Conservation (phyloP, 2,113 vertebrate genomes). For the Hemiscyllium ocellatum region DNA sequence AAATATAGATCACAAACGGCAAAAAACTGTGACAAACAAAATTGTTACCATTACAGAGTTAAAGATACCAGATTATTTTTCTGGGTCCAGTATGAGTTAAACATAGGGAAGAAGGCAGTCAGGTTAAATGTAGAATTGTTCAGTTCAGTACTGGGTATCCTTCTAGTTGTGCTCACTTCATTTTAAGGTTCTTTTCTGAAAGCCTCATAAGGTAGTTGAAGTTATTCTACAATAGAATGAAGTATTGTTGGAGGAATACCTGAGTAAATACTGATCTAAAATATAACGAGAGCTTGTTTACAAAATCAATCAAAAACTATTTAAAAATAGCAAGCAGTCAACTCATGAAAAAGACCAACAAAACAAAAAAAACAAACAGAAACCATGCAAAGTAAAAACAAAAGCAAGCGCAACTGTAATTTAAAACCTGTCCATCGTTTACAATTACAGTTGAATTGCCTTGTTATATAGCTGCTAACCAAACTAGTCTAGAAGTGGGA, state of each 20-base stretch:
- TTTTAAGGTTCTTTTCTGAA: background rate
- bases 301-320: background rate
- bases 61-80: constrained; percentile 30
- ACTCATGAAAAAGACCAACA: background rate
- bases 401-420: background rate
- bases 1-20: background rate
- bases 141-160: background rate
- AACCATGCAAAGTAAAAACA: background rate
- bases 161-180: constrained; percentile 23
- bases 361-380: background rate
- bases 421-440: background rate
- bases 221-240: constrained; percentile 24
- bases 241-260: background rate
- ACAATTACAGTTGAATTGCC: background rate
- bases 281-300: background rate
- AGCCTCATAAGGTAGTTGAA: constrained; percentile 11
- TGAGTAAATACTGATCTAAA: background rate
- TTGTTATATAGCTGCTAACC: background rate
- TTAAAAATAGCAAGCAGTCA: background rate
- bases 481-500: background rate
- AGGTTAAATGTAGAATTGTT: constrained; percentile 18
- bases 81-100: constrained; percentile 1
- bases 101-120: background rate
- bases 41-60: background rate
- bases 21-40: background rate